Base-by-base conservation (phyloP, 2,888 invertebrate species). In the Oscheius sp. region DNA sequence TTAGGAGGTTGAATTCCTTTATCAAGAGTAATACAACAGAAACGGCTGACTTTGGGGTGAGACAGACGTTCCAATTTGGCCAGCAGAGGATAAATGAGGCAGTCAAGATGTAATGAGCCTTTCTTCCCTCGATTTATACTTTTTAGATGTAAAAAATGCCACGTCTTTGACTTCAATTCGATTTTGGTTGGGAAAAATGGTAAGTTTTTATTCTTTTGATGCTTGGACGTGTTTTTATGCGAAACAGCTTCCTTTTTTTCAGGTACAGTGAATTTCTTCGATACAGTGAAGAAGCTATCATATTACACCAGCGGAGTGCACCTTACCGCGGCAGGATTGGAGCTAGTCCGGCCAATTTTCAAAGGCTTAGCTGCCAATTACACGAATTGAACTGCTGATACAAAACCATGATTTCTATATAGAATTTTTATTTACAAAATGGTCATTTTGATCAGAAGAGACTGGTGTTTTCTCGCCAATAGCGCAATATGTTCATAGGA, bases 141-240 rank as follows among this genome's bases (percentile, higher is more conserved):
- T n/a, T 77, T 58, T 53, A 78, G 77, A 55, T 78, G 78, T 35
- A 23, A 68, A 29, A 78, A 78, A 46, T 78, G 78, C 56, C 75
- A 75, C 25, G 13, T 76, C 13, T 78, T 64, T 63, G 59, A 76
- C 45, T 49, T 43, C 52, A 73, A 58, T 16, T 43, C 45, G 2
- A 35, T 49, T 9, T n/a, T 70, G 9, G 12, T 43, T 23, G 43
- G n/a, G 9, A 16, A 27, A 9, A 58, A 53, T 23, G 43, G 43
- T 25, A 56, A 58, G 16, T 1, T 27, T n/a, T 5, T n/a, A n/a
- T n/a, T n/a, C n/a, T n/a, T n/a, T n/a, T n/a, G n/a, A n/a, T n/a
- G n/a, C n/a, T n/a, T n/a, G n/a, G n/a, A n/a, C n/a, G n/a, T n/a
- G n/a, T n/a, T n/a, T n/a, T n/a, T n/a, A n/a, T n/a, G n/a, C n/a